Evolutionary conservation across 2,113 vertebrate genomes (phyloP).

Genomic region (Malaclemys terrapin): DNA sequence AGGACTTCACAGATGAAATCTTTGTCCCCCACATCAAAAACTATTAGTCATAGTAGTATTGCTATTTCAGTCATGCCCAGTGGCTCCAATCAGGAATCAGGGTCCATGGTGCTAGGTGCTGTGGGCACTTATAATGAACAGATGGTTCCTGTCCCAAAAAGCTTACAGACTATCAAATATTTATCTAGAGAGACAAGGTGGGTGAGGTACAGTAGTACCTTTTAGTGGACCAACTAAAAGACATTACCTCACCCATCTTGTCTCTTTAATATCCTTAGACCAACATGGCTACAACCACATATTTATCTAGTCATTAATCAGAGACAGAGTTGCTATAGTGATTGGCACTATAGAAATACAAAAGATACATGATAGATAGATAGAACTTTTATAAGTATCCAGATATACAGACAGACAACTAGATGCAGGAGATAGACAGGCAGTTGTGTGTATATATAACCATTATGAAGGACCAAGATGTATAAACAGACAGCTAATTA

Average conservation of each 20-base stretch:
- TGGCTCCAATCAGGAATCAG: not conserved
- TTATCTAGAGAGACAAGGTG: not conserved
- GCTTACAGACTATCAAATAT: constrained; percentile 48
- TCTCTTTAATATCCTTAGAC: not conserved
- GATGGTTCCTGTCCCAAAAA: not conserved
- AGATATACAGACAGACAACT: not conserved
- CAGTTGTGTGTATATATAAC: not conserved
- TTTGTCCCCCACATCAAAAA: not conserved
- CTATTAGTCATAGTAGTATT: not conserved
- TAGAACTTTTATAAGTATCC: not conserved
- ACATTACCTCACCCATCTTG: not conserved
- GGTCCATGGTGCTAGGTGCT: not conserved
- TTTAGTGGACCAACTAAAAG: not conserved
- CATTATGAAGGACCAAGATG: not conserved
- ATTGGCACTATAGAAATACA: constrained; percentile 2
- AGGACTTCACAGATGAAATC: not conserved
- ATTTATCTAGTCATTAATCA: constrained; percentile 8
- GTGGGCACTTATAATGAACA: not conserved
- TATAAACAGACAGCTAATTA: not conserved
- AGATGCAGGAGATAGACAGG: not conserved
- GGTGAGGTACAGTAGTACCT: not conserved
- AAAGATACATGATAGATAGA: not conserved
- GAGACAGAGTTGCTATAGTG: constrained; percentile 18
- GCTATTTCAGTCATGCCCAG: not conserved
- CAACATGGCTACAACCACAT: not conserved